Evolutionary conservation across 2,888 invertebrate genomes (phyloP), one percentile per base, ranked within the genome.

Genomic region (Rhamphomyia laevipes): DNA sequence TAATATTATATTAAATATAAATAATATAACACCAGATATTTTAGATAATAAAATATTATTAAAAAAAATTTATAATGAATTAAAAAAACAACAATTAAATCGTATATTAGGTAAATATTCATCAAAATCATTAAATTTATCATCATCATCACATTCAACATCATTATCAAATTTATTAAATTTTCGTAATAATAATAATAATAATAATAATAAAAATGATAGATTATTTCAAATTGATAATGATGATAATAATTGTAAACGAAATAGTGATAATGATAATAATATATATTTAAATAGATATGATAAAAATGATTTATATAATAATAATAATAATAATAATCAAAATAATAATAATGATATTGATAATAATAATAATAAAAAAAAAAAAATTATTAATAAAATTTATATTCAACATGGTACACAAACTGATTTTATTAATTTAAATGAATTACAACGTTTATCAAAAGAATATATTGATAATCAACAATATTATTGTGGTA

Each of bases 21-120:
- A 85, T 54, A 77, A 76, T 64, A 80, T 85, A 50, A 81, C 86
- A 57, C 81, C 82, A 47, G 82, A 83, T 59, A 73, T 87, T 46
- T 68, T 87, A 47, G 82, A 82, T 11, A 82, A 88, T 64, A 76
- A 85, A 58, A 81, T 79, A 60, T 73, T 84, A 23, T 70, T 88
- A 47, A 85, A 84, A 30, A 62, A 62, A 51, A 61, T 68, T 4
- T 68, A 67, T 49, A 64, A 63, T 43, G 56, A 59, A 31, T 58
- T 68, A 13, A 68, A 67, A 35, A 66, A 67, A 47, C 65, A 67
- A 46, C 68, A 68, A 49, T 52, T 68, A 4, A 65, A 67, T 52
- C 61, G 66, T 6, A 58, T 62, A 38, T 52, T 68, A 31, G 57
- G 58, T 16, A 57, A 56, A 58, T 62, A 66, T 61, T 61, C 62